Evolutionary conservation across 2,888 invertebrate species (phyloP).

Genomic region (Agrotis puta): DNA sequence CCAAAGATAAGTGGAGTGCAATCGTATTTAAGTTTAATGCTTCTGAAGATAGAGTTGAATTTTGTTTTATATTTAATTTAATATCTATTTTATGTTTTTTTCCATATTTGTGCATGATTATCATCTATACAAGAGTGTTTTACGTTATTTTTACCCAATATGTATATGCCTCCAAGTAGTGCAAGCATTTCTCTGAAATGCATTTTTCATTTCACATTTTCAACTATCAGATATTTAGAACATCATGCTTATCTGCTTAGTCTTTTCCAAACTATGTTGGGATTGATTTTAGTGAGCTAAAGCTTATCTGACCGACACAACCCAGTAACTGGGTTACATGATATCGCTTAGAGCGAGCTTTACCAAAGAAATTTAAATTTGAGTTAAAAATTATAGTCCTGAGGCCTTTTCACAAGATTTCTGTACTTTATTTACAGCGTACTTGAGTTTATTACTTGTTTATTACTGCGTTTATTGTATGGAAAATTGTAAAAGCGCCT

Average conservation of each 20-base stretch:
- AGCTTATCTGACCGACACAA: neutral
- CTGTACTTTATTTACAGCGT: too few relatives aligned
- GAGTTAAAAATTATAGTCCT: neutral
- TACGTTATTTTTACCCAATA: neutral
- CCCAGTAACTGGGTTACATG: neutral
- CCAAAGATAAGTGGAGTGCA: conserved; percentile 70
- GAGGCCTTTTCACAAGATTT: too few relatives aligned
- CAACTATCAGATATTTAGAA: neutral
- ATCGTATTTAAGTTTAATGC: conserved; percentile 42
- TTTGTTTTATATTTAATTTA: conserved; percentile 9
- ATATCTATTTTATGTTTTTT: conserved; percentile 15
- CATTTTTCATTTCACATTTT: neutral
- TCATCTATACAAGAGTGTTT: conserved; percentile 1
- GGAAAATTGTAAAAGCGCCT: too few relatives aligned
- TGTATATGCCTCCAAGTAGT: neutral
- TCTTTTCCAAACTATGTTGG: neutral
- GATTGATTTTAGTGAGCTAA: neutral
- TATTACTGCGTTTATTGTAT: too few relatives aligned
- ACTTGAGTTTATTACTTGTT: too few relatives aligned
- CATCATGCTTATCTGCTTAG: neutral
- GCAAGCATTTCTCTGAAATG: too few relatives aligned
- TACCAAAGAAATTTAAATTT: neutral
- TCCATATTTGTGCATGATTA: conserved; percentile 11
- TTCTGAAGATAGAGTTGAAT: conserved; percentile 17
- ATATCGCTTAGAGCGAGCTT: neutral